Evolutionary conservation across 2,113 vertebrate genomes (phyloP).

Genomic region (Bagarius yarrelli): DNA sequence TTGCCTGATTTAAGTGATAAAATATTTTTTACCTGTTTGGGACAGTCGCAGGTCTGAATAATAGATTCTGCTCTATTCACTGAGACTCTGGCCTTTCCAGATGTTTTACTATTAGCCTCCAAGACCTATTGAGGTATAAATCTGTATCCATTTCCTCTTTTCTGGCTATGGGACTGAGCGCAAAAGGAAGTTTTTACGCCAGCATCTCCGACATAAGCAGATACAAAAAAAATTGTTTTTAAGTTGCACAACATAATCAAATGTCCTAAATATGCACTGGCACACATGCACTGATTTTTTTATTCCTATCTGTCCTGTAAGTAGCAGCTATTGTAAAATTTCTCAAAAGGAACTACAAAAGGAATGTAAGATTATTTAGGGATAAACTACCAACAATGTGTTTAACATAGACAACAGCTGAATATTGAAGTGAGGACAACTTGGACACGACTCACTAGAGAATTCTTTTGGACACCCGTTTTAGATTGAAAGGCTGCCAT

Average conservation of each 20-base stretch:
- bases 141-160: slow-evolving; percentile 71
- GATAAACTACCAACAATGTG: background rate
- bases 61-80: background rate
- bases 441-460: background rate
- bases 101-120: slow-evolving; percentile 33
- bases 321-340: background rate
- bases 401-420: background rate
- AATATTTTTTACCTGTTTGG: slow-evolving; percentile 34
- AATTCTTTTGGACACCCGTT: background rate
- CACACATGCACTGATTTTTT: background rate
- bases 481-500: background rate
- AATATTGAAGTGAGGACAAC: background rate
- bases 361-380: background rate
- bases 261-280: background rate
- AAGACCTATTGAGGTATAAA: slow-evolving; percentile 67
- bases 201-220: slow-evolving; percentile 36
- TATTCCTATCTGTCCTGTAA: background rate
- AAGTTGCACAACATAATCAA: slow-evolving; percentile 2
- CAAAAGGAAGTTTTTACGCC: slow-evolving; percentile 64
- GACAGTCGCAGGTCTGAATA: background rate
- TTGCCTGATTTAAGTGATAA: background rate
- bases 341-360: background rate
- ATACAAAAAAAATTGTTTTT: slow-evolving; percentile 54
- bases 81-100: background rate
- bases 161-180: slow-evolving; percentile 57